A percentile compares a stretch with the other conserved stretches of the same genome.
Conservation (phyloP, 1,140 invertebrate species). For the Atta texana region DNA sequence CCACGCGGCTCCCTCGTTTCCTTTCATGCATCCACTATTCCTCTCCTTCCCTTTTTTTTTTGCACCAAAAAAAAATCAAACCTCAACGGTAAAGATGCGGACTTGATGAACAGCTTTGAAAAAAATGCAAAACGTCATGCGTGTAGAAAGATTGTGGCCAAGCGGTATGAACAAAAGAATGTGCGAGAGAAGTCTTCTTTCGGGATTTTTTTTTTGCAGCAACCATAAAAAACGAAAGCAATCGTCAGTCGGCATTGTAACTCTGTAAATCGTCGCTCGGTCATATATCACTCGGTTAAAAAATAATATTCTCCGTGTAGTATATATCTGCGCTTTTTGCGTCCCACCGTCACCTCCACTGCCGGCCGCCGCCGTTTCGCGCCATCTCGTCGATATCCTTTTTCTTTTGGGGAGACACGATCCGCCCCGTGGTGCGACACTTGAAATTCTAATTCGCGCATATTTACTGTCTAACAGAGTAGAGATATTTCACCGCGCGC, state of each 20-base stretch:
- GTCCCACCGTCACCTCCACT: constrained; percentile 8
- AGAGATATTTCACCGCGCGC: constrained; percentile 69
- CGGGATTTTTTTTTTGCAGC: background rate
- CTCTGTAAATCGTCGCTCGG: constrained; percentile 73
- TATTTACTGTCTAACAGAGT: constrained; percentile 72
- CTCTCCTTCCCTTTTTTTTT: constrained; percentile 61
- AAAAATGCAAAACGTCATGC: constrained; percentile 42
- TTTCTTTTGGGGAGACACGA: constrained; percentile 60
- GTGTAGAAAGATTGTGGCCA: constrained; percentile 46
- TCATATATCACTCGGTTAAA: constrained; percentile 73
- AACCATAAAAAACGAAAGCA: constrained; percentile 71
- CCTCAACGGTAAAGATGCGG: constrained; percentile 62
- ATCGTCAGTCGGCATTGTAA: constrained; percentile 71
- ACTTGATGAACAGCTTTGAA: background rate
- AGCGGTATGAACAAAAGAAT: constrained; percentile 35
- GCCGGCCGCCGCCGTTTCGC: background rate
- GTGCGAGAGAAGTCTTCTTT: constrained; percentile 20
- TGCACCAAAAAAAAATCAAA: constrained; percentile 72
- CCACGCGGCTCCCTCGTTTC: background rate
- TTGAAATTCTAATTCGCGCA: constrained; percentile 76
- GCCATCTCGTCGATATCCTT: constrained; percentile 69
- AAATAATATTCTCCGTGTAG: constrained; percentile 71
- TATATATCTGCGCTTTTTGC: constrained; percentile 29
- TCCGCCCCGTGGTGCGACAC: constrained; percentile 57
- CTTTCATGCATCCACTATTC: constrained; percentile 57